Evolutionary conservation across 2,888 invertebrate species (phyloP), one percentile per base, ranked within the genome.

Genomic region (Drosophila cognata): DNA sequence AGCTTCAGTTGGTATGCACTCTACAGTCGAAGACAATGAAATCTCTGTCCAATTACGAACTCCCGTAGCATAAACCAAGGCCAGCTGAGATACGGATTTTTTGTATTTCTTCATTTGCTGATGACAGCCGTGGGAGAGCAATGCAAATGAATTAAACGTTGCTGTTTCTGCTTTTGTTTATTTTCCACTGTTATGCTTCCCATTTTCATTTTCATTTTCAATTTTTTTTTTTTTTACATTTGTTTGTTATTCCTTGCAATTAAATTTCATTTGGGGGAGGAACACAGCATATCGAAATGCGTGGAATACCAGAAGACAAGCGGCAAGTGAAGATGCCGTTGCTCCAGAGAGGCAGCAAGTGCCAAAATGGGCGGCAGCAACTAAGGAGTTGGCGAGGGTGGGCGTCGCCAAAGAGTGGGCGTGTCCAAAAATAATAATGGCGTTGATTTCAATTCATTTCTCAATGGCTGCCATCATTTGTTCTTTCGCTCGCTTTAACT

Each of bases 401-500:
- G 11, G 43, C 11, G 43, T 31, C 2, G 13, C 28, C 28, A 11
- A 21, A 33, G 56, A 43, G 43, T 10, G 53, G 69, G 69, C 41
- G 65, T 46, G 57, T 62, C 38, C 58, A 71, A 68, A 86, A 82
- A 80, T 84, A 87, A 84, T 81, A 87, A 84, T 79, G 84, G 84
- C 84, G 84, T 84, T 85, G 87, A 87, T 87, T 87, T 85, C 80
- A 83, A 74, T 82, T 74, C 71, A 72, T 79, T 81, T 64, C 79
- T 77, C 82, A 73, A 74, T 78, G 58, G 64, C 81, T 50, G 71
- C 51, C 65, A 70, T 78, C 75, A 70, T 71, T 73, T 77, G 57
- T 73, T 62, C 66, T 50, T 43, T 21, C 36, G 18, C 41, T 46
- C 36, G 59, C 63, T 38, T 72, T 57, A 46, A 43, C 64, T 84